These are phyloP conservation scores for Chirona hameri DNA, from an alignment of 2,888 invertebrate genomes.

Conservation along the genomic window DNA sequence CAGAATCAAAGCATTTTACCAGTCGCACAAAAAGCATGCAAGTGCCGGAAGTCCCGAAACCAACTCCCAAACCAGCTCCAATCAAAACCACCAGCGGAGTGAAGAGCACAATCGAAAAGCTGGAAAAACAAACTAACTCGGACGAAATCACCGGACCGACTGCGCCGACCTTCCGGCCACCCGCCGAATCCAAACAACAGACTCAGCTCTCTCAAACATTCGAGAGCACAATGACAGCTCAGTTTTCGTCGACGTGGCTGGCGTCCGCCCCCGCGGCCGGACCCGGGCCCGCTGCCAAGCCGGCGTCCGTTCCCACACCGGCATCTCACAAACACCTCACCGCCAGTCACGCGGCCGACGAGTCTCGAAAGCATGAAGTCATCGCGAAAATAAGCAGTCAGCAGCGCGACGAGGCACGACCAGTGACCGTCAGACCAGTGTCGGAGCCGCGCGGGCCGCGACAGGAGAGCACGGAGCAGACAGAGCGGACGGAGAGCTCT, in stretches of 20 bases:
- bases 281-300: neutral
- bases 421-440: neutral
- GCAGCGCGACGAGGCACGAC: neutral
- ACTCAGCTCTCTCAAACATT: neutral
- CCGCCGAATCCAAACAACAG: neutral
- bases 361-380: neutral
- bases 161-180: neutral
- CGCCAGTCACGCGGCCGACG: neutral
- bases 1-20: neutral
- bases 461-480: neutral
- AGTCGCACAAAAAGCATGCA: neutral
- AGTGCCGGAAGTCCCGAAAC: neutral
- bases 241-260: neutral
- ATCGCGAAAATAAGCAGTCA: neutral
- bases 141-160: neutral
- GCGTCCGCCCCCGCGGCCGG: neutral
- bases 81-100: neutral
- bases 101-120: neutral
- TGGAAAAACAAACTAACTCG: neutral
- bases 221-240: neutral
- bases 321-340: neutral
- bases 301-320: neutral
- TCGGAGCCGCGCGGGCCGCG: neutral
- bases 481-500: neutral
- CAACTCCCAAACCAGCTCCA: neutral